These are phyloP conservation scores for Anoplophora glabripennis DNA, from an alignment of 1,140 invertebrate species.

Conservation along the genomic window DNA sequence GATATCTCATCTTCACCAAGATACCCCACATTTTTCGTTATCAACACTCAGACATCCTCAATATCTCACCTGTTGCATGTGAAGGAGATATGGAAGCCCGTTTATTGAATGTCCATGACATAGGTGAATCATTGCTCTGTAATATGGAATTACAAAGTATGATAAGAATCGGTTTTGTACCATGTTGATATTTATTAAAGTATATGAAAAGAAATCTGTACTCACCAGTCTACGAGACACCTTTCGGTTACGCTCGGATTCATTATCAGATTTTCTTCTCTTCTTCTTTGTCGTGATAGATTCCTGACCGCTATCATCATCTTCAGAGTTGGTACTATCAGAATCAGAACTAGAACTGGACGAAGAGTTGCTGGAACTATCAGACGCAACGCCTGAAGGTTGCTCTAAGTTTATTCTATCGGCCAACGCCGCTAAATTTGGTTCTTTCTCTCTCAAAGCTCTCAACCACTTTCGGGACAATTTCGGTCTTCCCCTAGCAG, in stretches of 20 bases:
- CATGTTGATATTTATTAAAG: not conserved
- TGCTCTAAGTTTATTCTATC: conserved; percentile 82
- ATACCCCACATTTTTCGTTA: too few species aligned
- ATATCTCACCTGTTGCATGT: not conserved
- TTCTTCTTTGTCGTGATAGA: conserved; percentile 85
- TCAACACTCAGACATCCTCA: too few species aligned
- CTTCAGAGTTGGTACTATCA: conserved; percentile 65
- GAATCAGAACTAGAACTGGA: conserved; percentile 72
- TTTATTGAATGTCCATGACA: not conserved
- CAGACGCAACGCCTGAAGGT: conserved; percentile 89
- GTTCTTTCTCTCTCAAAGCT: conserved; percentile 64
- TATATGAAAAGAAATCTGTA: conserved; percentile 3
- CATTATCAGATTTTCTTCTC: conserved; percentile 54
- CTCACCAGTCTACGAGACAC: conserved; percentile 32
- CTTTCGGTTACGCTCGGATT: conserved; percentile 40
- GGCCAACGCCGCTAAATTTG: conserved; percentile 80
- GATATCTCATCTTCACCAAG: too few species aligned
- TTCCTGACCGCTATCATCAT: conserved; percentile 83
- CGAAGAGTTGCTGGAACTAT: conserved; percentile 88
- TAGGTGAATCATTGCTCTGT: conserved; percentile 4
- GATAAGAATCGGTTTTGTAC: not conserved
- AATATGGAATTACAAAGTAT: not conserved
- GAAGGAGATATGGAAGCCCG: conserved; percentile 11
- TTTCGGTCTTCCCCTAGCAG: conserved; percentile 90
- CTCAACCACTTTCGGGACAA: conserved; percentile 66